These are phyloP conservation scores for Rhyacophila evoluta DNA, from an alignment of 2,888 invertebrate species.

Conservation along the genomic window DNA sequence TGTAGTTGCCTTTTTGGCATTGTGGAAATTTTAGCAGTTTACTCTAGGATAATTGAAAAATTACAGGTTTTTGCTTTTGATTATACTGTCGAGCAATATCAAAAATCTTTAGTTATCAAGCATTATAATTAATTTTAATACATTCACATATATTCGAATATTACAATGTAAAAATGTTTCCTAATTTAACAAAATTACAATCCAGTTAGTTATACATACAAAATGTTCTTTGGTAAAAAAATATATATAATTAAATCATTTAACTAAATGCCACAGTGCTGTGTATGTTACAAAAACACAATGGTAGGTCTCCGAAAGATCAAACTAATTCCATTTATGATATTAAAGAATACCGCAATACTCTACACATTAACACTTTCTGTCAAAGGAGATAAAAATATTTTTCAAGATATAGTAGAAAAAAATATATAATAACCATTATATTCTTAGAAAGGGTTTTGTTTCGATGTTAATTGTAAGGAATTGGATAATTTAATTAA, in stretches of 20 bases:
- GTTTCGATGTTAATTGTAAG: conserved; percentile 2
- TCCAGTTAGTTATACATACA: not conserved
- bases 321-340: not conserved
- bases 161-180: conserved; percentile 11
- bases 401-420: too few species aligned
- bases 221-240: conserved; percentile 36
- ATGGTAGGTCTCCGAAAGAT: not conserved
- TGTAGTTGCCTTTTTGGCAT: too few species aligned
- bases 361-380: too few species aligned
- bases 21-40: too few species aligned
- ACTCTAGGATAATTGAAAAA: too few species aligned
- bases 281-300: too few species aligned
- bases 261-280: conserved; percentile 11
- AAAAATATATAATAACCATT: too few species aligned
- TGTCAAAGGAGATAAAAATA: too few species aligned
- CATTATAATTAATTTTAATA: not conserved
- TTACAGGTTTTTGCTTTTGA: too few species aligned
- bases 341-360: not conserved
- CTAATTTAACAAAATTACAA: not conserved
- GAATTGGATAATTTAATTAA: not conserved
- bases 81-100: too few species aligned
- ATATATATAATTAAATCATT: conserved; percentile 25
- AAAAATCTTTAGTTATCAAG: not conserved
- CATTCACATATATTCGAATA: not conserved
- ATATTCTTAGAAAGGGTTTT: too few species aligned